phyloP scores from a whole-genome alignment of 2,888 invertebrate species.

The Digitonthophagus gazella region DNA sequence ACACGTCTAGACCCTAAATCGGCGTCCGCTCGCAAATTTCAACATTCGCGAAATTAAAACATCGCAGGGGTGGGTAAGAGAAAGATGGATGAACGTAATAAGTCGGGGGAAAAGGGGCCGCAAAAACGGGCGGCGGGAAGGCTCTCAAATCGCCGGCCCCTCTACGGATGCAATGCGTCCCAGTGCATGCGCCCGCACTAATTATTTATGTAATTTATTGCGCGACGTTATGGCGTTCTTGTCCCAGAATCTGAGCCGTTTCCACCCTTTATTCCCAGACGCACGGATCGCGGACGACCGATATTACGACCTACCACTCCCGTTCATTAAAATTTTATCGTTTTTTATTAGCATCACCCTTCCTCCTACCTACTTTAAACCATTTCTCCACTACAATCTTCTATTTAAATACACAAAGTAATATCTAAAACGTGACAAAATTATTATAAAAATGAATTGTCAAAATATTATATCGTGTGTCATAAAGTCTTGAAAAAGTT shows the following conservation, averaged over 20 bases:
- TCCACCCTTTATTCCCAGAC: neutral
- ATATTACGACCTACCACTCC: too few species aligned
- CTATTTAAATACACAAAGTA: too few species aligned
- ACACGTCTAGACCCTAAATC: too few species aligned
- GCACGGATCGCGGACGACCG: too few species aligned
- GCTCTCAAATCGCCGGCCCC: neutral
- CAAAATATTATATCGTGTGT: too few species aligned
- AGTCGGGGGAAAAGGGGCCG: neutral
- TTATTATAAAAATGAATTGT: too few species aligned
- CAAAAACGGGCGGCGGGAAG: neutral
- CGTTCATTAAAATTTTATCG: neutral
- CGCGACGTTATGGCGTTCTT: neutral
- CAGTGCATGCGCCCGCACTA: too few species aligned
- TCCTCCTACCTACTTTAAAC: too few species aligned
- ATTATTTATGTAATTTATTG: neutral
- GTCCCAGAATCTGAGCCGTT: neutral
- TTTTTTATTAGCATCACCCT: too few species aligned
- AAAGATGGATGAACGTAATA: neutral
- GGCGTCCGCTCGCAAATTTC: neutral
- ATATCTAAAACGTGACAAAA: too few species aligned
- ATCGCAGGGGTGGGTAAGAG: neutral
- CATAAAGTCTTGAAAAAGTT: too few species aligned
- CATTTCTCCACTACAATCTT: neutral
- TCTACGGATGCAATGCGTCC: neutral
- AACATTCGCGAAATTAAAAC: neutral